phyloP scores from a whole-genome alignment of 2,797 vertebrate species.

The Microctenopoma steveboyesi region DNA sequence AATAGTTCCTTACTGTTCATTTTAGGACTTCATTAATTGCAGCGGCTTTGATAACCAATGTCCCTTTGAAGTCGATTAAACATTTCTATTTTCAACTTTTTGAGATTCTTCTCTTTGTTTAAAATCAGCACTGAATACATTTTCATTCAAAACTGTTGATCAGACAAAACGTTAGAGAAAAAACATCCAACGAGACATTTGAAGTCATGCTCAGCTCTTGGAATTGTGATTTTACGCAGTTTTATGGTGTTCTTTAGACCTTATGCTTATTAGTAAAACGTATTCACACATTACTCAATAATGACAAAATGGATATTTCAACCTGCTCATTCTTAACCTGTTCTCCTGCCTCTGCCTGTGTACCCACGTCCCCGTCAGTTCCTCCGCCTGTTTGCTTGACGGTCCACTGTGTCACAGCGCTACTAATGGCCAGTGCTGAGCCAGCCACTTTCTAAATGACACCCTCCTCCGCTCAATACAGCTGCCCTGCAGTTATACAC shows the following conservation, averaged over 20 bases:
- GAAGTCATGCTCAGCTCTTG: no score
- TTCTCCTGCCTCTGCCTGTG: no score
- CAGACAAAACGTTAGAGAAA: no score
- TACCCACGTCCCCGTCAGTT: constrained; percentile 33
- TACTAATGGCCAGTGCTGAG: constrained; percentile 82
- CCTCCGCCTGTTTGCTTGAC: constrained; percentile 59
- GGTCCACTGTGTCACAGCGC: constrained; percentile 78
- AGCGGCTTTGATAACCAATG: no score
- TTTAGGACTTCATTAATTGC: no score
- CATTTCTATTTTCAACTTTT: background rate
- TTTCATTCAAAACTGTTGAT: no score
- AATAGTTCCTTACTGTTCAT: background rate
- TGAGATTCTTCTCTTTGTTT: background rate
- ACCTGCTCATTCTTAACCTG: background rate
- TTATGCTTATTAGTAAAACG: background rate
- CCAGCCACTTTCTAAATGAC: constrained; percentile 82
- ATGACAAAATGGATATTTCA: background rate
- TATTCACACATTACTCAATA: background rate
- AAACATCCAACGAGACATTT: no score
- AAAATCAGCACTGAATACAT: background rate
- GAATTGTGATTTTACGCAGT: background rate
- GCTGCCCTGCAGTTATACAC: constrained; percentile 73
- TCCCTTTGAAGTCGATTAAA: no score
- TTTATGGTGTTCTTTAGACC: background rate
- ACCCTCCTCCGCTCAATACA: constrained; percentile 79